phyloP scores from a whole-genome alignment of 2,797 vertebrate species.

The Lacerta bilineata region DNA sequence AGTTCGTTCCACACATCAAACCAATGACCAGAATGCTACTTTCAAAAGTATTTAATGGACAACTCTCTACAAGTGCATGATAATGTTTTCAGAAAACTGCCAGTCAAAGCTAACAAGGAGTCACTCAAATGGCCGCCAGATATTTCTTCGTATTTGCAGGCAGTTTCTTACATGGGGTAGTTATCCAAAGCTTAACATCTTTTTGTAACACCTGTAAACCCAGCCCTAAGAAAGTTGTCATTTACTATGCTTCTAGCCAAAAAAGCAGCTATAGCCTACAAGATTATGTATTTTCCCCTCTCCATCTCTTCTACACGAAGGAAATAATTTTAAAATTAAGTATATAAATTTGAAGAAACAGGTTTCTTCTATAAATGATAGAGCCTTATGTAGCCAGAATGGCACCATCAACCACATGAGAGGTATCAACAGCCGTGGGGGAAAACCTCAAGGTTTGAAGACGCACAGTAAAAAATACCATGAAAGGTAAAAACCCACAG shows the following conservation, averaged over 20 bases:
- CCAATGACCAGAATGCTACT: not conserved
- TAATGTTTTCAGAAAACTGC: not conserved
- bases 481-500: too few relatives aligned
- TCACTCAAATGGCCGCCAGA: not conserved
- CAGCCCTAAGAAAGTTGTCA: too few relatives aligned
- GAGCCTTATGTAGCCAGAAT: too few relatives aligned
- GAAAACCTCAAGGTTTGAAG: too few relatives aligned
- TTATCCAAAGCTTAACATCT: too few relatives aligned
- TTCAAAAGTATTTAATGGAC: not conserved
- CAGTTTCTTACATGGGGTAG: too few relatives aligned
- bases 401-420: too few relatives aligned
- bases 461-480: too few relatives aligned
- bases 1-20: not conserved
- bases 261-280: not conserved
- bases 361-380: too few relatives aligned
- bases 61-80: not conserved
- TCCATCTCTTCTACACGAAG: not conserved
- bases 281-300: not conserved
- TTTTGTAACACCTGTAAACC: not conserved
- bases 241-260: not conserved
- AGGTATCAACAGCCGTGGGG: too few relatives aligned
- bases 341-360: too few relatives aligned
- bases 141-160: not conserved
- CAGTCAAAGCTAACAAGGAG: not conserved
- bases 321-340: not conserved